Evolutionary conservation across 2,888 invertebrate species (phyloP).

Genomic region (Leptogaster cylindrica): DNA sequence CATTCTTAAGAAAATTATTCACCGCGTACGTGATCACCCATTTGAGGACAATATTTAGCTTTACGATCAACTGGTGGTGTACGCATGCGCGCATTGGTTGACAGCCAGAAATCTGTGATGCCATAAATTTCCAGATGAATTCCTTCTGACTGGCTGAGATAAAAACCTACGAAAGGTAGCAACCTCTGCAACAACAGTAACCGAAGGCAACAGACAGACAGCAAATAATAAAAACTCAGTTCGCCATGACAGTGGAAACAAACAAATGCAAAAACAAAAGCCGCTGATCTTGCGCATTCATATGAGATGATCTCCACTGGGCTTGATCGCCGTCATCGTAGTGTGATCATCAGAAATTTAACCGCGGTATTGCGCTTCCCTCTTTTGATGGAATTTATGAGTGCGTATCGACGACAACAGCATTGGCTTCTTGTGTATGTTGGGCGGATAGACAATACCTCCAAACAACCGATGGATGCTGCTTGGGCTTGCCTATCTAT

Average conservation of each 20-base stretch:
- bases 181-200: not conserved
- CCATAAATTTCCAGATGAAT: conserved; percentile 37
- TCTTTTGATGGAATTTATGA: conserved; percentile 35
- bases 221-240: too few relatives aligned
- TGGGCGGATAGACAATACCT: conserved; percentile 13
- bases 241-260: not conserved
- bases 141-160: conserved; percentile 17
- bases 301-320: conserved; percentile 29
- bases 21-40: conserved; percentile 40
- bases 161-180: conserved; percentile 8
- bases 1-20: conserved; percentile 39
- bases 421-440: conserved; percentile 16
- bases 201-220: not conserved
- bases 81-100: conserved; percentile 17
- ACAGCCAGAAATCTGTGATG: conserved; percentile 30
- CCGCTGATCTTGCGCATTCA: conserved; percentile 38
- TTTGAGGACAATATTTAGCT: conserved; percentile 34
- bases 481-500: not conserved
- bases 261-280: conserved; percentile 30
- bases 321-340: conserved; percentile 27
- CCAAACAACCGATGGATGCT: not conserved
- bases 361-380: conserved; percentile 23
- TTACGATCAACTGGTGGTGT: conserved; percentile 21
- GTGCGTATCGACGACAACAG: conserved; percentile 35
- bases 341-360: conserved; percentile 38